Conservation (phyloP, 2,797 vertebrate species). For the Neopelma chrysocephalum region DNA sequence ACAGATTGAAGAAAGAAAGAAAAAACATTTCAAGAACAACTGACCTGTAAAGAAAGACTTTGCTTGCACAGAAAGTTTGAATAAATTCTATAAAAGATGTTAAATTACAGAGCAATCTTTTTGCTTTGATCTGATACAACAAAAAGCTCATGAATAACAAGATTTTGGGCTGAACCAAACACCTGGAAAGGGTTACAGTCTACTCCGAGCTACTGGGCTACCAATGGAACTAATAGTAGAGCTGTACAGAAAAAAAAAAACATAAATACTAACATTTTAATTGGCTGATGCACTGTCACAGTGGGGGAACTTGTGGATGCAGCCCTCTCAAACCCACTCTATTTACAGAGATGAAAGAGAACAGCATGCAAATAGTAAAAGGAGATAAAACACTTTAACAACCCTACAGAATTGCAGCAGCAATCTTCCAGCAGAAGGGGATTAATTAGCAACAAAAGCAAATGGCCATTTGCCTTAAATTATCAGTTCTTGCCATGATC, state of each 20-base stretch:
- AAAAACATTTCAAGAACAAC: not conserved
- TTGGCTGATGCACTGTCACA: constrained; percentile 3
- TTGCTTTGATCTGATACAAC: constrained; percentile 1
- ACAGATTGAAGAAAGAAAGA: not conserved
- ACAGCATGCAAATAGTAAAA: constrained; percentile 22
- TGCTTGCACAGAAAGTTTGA: not conserved
- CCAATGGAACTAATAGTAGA: not conserved
- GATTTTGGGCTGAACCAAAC: not conserved
- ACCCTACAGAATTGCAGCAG: not conserved
- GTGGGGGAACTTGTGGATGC: not conserved
- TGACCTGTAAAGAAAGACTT: not conserved
- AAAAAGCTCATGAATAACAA: not conserved
- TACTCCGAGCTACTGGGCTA: not conserved
- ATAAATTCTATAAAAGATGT: not conserved
- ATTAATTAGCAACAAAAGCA: constrained; percentile 48
- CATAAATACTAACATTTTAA: constrained; percentile 37
- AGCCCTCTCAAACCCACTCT: constrained; percentile 7
- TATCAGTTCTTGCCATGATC: not conserved
- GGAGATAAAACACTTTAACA: constrained; percentile 35
- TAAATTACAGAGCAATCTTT: not conserved
- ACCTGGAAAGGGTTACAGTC: not conserved
- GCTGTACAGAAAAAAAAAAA: not conserved
- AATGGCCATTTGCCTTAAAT: constrained; percentile 20
- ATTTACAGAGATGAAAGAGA: constrained; percentile 39
- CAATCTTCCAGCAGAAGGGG: constrained; percentile 26